Base-by-base conservation (phyloP, 2,888 invertebrate species). In the Pimpla rufipes region DNA sequence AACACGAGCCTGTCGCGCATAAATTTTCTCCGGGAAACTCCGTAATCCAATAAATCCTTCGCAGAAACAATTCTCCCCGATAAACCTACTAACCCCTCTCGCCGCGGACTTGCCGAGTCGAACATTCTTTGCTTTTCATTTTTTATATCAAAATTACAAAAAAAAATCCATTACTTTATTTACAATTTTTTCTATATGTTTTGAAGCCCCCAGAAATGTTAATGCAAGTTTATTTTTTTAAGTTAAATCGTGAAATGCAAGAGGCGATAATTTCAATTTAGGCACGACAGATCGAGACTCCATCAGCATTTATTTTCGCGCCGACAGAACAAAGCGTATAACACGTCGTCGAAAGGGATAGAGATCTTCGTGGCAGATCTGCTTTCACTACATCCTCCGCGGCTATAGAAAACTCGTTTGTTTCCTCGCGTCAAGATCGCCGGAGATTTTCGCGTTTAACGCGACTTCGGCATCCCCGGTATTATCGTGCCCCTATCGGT, bases 21-120 rank as follows among this genome's bases (percentile, higher is more conserved):
- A 76, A 79, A 81, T 84, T 81, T 45, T 40, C 37, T 47, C 18
- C 59, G 3, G 62, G 45, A 76, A 81, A 81, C 79, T 81, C 73
- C 76, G 71, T 67, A 62, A 81, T 75, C 79, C 74, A 52, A 81
- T 81, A 81, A 84, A 79, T 79, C 66, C 59, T 79, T 47, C 50
- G 75, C 64, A 64, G 75, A 71, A 79, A 84, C 68, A 81, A 84
- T 81, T 75, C 71, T 74, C 35, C 73, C 29, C 40, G 11, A 50
- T 21, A 67, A 23, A 76, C 70, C 50, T 50, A 47, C 66, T 57
- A 47, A 13, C n/a, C 47, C n/a, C 47, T 3, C 23, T 13, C 5
- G 29, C 29, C 57, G 21, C 52, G 18, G 8, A 8, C n/a, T 59
- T 59, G 57, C 57, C 13, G 29, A 29, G 35, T 59, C n/a, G 71